Percentiles rank a stretch among this genome's conserved stretches.
Evolutionary conservation across 1,140 invertebrate species (phyloP).

Genomic region (Ladona fulva): DNA sequence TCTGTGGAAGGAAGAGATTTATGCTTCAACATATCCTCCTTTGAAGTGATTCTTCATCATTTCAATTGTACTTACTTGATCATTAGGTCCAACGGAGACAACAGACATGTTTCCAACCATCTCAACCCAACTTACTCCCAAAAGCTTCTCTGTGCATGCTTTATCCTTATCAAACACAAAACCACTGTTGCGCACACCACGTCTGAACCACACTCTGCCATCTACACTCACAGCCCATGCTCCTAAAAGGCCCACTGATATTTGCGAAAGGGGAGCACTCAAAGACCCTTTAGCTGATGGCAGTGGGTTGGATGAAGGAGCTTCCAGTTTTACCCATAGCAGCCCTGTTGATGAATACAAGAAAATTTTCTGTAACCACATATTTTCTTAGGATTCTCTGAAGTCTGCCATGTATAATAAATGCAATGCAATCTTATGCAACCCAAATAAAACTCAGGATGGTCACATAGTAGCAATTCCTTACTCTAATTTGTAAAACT

Average conservation of each 20-base stretch:
- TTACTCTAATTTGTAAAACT: too few species aligned
- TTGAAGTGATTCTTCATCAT: too few species aligned
- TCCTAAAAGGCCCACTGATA: conserved; percentile 73
- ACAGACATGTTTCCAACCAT: conserved; percentile 74
- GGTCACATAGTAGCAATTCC: too few species aligned
- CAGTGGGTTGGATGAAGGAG: conserved; percentile 38
- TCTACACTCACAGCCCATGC: conserved; percentile 82
- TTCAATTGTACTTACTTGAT: conserved; percentile 60
- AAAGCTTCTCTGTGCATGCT: conserved; percentile 57
- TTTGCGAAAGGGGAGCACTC: conserved; percentile 45
- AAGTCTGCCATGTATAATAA: too few species aligned
- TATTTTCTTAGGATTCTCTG: too few species aligned
- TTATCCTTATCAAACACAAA: conserved; percentile 44
- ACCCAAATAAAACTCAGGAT: too few species aligned
- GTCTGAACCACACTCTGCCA: conserved; percentile 79
- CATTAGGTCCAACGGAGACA: conserved; percentile 74
- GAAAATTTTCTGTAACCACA: background rate
- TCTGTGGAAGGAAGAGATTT: too few species aligned
- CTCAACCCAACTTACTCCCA: conserved; percentile 71
- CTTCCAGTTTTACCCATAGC: conserved; percentile 69
- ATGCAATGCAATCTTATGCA: too few species aligned
- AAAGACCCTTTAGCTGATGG: background rate
- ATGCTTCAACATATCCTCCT: too few species aligned
- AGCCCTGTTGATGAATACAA: conserved; percentile 42
- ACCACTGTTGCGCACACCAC: conserved; percentile 49